Evolutionary conservation across 2,113 vertebrate species (phyloP).

Genomic region (Nesoenas mayeri): DNA sequence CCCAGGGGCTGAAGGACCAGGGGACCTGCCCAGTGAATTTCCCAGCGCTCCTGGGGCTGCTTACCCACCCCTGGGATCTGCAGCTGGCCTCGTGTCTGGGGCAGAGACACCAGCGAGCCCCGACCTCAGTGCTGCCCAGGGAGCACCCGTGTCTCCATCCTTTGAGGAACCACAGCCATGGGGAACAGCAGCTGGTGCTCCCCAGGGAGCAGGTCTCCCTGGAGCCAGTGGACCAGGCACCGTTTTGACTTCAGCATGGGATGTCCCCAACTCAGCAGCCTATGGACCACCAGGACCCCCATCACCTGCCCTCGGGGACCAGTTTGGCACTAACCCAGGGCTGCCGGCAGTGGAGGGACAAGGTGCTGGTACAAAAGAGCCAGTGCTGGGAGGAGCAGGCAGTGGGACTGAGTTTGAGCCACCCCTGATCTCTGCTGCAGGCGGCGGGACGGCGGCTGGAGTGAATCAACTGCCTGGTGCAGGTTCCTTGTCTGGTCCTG

Average conservation of each 20-base stretch:
- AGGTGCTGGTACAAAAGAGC: accelerated
- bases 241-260: accelerated
- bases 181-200: background rate
- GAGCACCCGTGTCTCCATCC: background rate
- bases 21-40: background rate
- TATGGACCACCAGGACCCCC: background rate
- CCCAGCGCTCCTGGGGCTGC: background rate
- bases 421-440: background rate
- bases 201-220: background rate
- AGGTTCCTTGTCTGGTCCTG: background rate
- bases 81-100: accelerated
- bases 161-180: background rate
- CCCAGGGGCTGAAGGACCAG: background rate
- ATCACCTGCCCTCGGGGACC: background rate
- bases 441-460: background rate
- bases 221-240: accelerated
- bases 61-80: accelerated
- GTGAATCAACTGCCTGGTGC: background rate
- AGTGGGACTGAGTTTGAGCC: accelerated
- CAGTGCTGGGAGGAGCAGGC: background rate
- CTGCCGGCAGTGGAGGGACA: accelerated
- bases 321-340: background rate
- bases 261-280: background rate
- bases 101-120: background rate
- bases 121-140: background rate